Evolutionary conservation across 53 echinoderm and acorn worm genomes (phyloP), one percentile per base, ranked within the genome.

Genomic region (Echinarachnius parma): DNA sequence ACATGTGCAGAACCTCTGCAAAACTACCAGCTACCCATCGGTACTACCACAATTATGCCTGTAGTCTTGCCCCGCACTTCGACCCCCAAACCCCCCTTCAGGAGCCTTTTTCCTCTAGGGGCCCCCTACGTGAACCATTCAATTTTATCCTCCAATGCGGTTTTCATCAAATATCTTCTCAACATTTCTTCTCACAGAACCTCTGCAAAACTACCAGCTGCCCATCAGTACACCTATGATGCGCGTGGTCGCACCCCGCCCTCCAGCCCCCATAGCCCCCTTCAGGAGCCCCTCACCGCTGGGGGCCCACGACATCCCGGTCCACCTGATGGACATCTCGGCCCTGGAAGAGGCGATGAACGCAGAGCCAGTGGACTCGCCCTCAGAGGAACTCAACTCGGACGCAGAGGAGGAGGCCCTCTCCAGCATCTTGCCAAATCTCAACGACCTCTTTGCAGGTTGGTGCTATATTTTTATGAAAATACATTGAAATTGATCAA

Each of bases 271-370:
- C 5, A 36, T 37, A 16, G 56, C 74, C 29, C 46, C 56, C 26
- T 72, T 72, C 74, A 72, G 44, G 57, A 72, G 74, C 57, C 57
- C 70, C 24, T 52, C 70, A 31, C 70, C 53, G 5, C 70, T 72
- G 1, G 74, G 74, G 39, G 77, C 91, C 45, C 56, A 67, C 26
- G 88, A 91, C 47, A 84, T 90, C 53, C 63, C 76, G 22, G 55
- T 49, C 18, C 74, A 72, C 44, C 66, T 64, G 21, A 64, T 91
- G 45, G 80, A 77, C 61, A 71, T 82, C 35, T 81, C 88, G 1
- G 98, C 88, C 54, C 98, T 98, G 34, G 81, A 83, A 25, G 86
- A 86, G 62, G 83, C 60, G 34, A 76, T 67, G 9, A 89, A 80
- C 32, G 93, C 67, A 35, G 86, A 89, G 31, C 59, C 77, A 1